phyloP scores from a whole-genome alignment of 2,888 invertebrate genomes.

The Vanessa cardui region DNA sequence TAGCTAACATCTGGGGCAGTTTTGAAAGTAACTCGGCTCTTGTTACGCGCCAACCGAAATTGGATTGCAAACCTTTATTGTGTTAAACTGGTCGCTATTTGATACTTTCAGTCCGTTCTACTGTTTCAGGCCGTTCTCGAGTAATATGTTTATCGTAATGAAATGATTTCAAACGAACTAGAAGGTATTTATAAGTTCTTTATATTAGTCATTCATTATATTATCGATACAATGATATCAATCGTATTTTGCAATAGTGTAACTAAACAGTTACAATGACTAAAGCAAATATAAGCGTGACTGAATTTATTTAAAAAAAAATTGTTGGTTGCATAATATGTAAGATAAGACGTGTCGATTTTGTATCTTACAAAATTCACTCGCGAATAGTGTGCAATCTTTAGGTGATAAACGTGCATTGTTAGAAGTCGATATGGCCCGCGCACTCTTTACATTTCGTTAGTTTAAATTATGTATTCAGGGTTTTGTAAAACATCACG shows the following conservation, averaged over 20 bases:
- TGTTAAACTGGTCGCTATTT: constrained; percentile 40
- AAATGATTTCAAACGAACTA: background rate
- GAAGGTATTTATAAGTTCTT: background rate
- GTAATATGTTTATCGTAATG: constrained; percentile 7
- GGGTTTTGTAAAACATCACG: constrained; percentile 31
- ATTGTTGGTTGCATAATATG: constrained; percentile 1
- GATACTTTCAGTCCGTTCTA: constrained; percentile 34
- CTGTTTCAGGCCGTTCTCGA: constrained; percentile 28
- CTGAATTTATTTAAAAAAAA: background rate
- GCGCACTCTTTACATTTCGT: constrained; percentile 18
- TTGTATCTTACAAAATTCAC: constrained; percentile 2
- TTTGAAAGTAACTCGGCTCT: constrained; percentile 73
- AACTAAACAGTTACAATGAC: background rate
- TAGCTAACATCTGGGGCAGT: constrained; percentile 79
- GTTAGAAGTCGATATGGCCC: background rate
- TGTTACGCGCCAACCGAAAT: constrained; percentile 58
- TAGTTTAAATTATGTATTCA: constrained; percentile 28
- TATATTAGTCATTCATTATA: background rate
- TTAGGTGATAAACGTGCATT: background rate
- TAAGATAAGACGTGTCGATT: constrained; percentile 4
- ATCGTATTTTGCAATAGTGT: background rate
- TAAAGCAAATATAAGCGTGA: background rate
- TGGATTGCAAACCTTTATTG: constrained; percentile 67
- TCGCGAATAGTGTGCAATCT: background rate
- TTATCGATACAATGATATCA: background rate